phyloP scores from a whole-genome alignment of 2,113 vertebrate genomes.

The Psittacara wagleri region DNA sequence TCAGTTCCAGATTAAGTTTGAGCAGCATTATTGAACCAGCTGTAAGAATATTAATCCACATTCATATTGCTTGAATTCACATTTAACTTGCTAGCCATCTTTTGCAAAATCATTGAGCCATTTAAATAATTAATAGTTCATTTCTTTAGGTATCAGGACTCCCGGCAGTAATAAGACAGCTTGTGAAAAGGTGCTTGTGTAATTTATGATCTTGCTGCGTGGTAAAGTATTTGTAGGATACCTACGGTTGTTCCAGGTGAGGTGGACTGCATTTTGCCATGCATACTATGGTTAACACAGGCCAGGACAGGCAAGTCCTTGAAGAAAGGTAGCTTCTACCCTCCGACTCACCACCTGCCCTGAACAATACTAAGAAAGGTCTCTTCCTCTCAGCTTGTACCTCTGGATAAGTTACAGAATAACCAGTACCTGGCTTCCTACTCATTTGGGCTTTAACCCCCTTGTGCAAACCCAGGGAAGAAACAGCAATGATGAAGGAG shows the following conservation, averaged over 20 bases:
- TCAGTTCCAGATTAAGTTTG: neutral
- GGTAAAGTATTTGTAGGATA: neutral
- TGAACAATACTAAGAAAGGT: neutral
- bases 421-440: neutral
- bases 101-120: neutral
- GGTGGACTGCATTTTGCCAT: neutral
- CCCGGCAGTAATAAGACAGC: neutral
- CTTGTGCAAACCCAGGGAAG: neutral
- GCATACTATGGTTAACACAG: fast-evolving
- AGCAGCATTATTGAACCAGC: neutral
- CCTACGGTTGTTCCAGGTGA: neutral
- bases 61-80: neutral
- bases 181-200: neutral
- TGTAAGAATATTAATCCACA: neutral
- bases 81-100: neutral
- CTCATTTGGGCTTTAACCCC: neutral
- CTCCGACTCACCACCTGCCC: neutral
- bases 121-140: neutral
- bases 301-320: neutral
- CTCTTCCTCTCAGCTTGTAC: neutral
- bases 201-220: neutral
- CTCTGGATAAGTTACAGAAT: neutral
- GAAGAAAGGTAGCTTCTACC: neutral
- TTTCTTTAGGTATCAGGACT: neutral
- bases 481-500: neutral